Percentiles rank a stretch among this genome's conserved stretches.
Conservation (phyloP, 2,113 vertebrate species). For the Ornithorhynchus anatinus region DNA sequence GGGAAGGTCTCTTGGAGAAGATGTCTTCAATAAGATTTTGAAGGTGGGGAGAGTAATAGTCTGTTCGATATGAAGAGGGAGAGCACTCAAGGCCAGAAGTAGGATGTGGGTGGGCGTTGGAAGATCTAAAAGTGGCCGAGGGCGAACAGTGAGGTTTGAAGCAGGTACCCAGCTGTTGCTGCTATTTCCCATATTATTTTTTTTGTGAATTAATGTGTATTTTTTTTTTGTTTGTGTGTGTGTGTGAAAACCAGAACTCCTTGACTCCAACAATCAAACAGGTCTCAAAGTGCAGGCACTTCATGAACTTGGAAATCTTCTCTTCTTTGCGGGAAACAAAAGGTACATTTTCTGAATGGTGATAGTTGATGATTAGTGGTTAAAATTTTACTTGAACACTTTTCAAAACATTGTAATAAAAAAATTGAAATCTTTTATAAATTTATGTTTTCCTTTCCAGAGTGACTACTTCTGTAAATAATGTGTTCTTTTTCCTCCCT, state of each 20-base stretch:
- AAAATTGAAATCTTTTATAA: neutral
- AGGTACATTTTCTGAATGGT: slow-evolving; percentile 68
- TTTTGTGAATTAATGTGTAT: too few relatives aligned
- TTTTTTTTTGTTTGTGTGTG: slow-evolving; percentile 28
- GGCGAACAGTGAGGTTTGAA: too few relatives aligned
- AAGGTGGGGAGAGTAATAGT: too few relatives aligned
- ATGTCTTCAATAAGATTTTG: too few relatives aligned
- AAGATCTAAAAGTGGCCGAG: too few relatives aligned
- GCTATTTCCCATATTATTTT: too few relatives aligned
- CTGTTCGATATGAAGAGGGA: too few relatives aligned
- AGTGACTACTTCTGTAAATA: neutral
- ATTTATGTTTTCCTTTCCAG: neutral
- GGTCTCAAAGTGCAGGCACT: slow-evolving; percentile 84
- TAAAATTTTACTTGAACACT: neutral
- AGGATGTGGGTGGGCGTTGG: too few relatives aligned
- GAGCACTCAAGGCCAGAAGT: too few relatives aligned
- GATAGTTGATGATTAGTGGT: neutral
- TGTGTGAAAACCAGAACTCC: slow-evolving; percentile 77
- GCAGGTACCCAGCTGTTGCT: too few relatives aligned
- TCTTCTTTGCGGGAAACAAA: slow-evolving; percentile 81
- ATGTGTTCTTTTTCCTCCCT: neutral
- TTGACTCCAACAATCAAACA: slow-evolving; percentile 74
- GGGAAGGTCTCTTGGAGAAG: too few relatives aligned
- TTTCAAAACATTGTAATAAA: neutral
- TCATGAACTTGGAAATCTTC: slow-evolving; percentile 89